These are phyloP conservation scores for Hirtodrosophila duncani DNA, from an alignment of 2,888 invertebrate species.

Conservation along the genomic window DNA sequence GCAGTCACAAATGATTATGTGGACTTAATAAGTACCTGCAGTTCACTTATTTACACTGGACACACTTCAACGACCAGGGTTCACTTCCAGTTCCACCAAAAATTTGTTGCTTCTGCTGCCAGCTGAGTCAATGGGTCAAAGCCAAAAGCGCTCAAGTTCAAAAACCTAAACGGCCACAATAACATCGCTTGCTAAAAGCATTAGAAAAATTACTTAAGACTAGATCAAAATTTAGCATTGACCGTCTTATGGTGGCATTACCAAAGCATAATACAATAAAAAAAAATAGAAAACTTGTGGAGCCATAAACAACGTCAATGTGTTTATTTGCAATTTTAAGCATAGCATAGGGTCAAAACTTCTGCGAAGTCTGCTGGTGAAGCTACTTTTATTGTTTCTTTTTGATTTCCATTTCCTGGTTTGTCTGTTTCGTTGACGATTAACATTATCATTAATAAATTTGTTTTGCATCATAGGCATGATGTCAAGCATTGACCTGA, in stretches of 20 bases:
- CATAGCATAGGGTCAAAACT: slow-evolving; percentile 39
- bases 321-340: slow-evolving; percentile 55
- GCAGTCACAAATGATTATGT: neutral
- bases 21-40: slow-evolving; percentile 6
- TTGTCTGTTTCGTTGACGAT: slow-evolving; percentile 41
- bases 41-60: slow-evolving; percentile 11
- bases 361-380: slow-evolving; percentile 30
- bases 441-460: slow-evolving; percentile 47
- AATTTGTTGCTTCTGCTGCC: slow-evolving; percentile 1
- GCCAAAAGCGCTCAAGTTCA: slow-evolving; percentile 48
- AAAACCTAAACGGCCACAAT: slow-evolving; percentile 20
- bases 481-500: slow-evolving; percentile 57
- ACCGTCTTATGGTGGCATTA: slow-evolving; percentile 53
- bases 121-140: slow-evolving; percentile 53
- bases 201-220: slow-evolving; percentile 46
- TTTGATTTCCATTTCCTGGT: slow-evolving; percentile 59
- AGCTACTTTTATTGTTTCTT: slow-evolving; percentile 42
- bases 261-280: slow-evolving; percentile 29
- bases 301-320: slow-evolving; percentile 37
- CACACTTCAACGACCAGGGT: slow-evolving; percentile 12
- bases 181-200: slow-evolving; percentile 27
- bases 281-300: slow-evolving; percentile 46
- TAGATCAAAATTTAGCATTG: slow-evolving; percentile 73
- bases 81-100: slow-evolving; percentile 7
- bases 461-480: slow-evolving; percentile 33